Evolutionary conservation across 2,113 vertebrate genomes (phyloP).

Genomic region (Tyto alba): DNA sequence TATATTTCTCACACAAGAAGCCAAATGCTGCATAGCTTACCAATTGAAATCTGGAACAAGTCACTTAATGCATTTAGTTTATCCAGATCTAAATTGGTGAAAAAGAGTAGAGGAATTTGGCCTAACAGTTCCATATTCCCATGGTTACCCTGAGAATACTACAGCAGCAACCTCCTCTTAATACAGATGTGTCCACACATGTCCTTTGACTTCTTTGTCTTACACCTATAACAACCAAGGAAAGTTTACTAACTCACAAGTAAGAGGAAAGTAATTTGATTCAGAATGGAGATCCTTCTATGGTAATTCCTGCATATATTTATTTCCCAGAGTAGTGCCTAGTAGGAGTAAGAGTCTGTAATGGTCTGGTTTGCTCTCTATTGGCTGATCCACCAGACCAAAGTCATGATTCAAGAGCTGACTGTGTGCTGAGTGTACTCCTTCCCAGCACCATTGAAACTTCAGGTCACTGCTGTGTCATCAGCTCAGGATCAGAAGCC

Average conservation of each 20-base stretch:
- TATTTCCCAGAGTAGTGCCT: not conserved
- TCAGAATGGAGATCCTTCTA: not conserved
- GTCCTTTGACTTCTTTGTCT: not conserved
- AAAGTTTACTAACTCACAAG: not conserved
- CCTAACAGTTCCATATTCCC: not conserved
- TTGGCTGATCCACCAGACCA: accelerated
- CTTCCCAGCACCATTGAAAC: not conserved
- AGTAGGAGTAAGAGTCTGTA: not conserved
- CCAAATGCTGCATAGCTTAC: conserved; percentile 26
- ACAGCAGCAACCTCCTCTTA: not conserved
- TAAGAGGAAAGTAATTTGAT: not conserved
- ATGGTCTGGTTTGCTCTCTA: not conserved
- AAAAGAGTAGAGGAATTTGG: not conserved
- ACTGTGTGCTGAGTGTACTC: too few species aligned
- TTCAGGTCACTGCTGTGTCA: not conserved
- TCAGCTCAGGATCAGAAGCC: not conserved
- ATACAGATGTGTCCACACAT: not conserved
- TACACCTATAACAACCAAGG: not conserved
- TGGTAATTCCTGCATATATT: not conserved
- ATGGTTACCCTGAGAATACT: not conserved
- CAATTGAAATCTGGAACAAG: not conserved
- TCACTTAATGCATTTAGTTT: conserved; percentile 12
- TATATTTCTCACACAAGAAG: conserved; percentile 19
- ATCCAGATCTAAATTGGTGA: not conserved
- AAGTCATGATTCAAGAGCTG: not conserved